Evolutionary conservation across 2,113 vertebrate species (phyloP), one percentile per base, ranked within the genome.

Genomic region (Sinocyclocheilus anophthalmus): DNA sequence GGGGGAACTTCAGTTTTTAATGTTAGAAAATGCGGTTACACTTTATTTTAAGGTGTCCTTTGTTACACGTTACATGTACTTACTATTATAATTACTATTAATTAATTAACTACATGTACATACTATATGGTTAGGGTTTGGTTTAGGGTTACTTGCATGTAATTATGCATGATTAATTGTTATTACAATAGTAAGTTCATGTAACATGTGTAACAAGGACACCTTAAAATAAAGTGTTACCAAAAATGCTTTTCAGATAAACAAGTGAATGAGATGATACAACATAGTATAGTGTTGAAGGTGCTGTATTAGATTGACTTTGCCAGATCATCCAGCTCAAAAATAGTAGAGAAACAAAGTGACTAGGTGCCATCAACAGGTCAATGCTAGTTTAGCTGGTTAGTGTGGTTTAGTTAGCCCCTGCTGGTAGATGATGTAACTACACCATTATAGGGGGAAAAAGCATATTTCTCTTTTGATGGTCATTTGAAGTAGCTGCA

Each of bases 371-470:
- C 20, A 42, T 42, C 70, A 73, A 73, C 70, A 73, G 70, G 39
- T 73, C 70, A n/a, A n/a, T 2, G 5, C 53, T 55, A 1, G 20
- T 73, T 73, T 73, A 10, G 10, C 37, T 42, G 37, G 70, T 45
- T 73, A 45, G 37, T 73, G 37, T 73, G 18, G 70, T 73, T 73
- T 39, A 73, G 39, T 45, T 45, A 45, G 70, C 70, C 70, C 37
- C 70, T 73, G 70, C 39, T 73, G 70, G 70, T 73, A 45, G 18
- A n/a, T 45, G 70, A 73, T 11, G 20, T 73, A 73, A 73, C 70
- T 73, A 45, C 70, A 73, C 11, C 70, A 45, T 73, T 45, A 45
- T 73, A 4, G 0, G 39, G 70, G 20, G 10, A n/a, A n/a, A 73
- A 45, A 73, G 39, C 70, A 42, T 73, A 4, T 20, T 1, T 45